Percentiles rank a stretch among this genome's conserved stretches.
Evolutionary conservation across 2,797 vertebrate genomes (phyloP).

Genomic region (Molothrus aeneus): DNA sequence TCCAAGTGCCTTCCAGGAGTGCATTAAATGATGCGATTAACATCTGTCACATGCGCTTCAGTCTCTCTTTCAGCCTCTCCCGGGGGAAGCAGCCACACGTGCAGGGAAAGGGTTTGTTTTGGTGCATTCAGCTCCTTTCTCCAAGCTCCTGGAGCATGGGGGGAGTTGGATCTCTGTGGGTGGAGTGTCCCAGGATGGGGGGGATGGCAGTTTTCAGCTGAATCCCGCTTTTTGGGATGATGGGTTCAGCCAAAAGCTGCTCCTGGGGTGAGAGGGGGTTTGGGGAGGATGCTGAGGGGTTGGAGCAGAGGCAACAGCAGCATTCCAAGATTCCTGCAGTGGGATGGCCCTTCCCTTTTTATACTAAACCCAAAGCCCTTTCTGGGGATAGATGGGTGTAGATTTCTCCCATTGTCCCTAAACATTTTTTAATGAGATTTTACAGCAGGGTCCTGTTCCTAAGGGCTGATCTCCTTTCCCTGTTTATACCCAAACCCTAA

Average conservation of each 20-base stretch:
- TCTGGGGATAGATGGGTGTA: not conserved
- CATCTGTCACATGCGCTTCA: conserved; percentile 28
- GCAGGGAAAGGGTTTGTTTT: conserved; percentile 52
- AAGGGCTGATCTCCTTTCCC: not conserved
- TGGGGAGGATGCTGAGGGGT: not conserved
- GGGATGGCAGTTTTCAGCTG: not conserved
- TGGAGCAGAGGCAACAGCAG: not conserved
- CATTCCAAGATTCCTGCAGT: not conserved
- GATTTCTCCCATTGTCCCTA: not conserved
- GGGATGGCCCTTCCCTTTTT: not conserved
- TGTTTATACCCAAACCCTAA: not conserved
- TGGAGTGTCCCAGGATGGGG: rapidly evolving
- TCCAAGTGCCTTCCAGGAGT: conserved; percentile 34
- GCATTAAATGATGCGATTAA: conserved; percentile 61
- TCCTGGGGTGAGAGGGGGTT: not conserved
- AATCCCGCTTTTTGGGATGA: rapidly evolving
- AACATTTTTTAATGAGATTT: not conserved
- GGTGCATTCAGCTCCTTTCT: not conserved
- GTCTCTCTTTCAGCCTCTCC: conserved; percentile 34
- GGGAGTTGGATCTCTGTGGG: rapidly evolving
- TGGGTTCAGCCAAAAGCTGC: rapidly evolving
- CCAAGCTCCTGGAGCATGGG: rapidly evolving
- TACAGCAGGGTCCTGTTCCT: rapidly evolving
- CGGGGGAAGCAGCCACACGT: conserved; percentile 42
- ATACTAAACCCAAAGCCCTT: not conserved